Percentiles rank a stretch among this genome's conserved stretches.
Evolutionary conservation across 1,140 invertebrate species (phyloP).

Genomic region (Drosophila auraria): DNA sequence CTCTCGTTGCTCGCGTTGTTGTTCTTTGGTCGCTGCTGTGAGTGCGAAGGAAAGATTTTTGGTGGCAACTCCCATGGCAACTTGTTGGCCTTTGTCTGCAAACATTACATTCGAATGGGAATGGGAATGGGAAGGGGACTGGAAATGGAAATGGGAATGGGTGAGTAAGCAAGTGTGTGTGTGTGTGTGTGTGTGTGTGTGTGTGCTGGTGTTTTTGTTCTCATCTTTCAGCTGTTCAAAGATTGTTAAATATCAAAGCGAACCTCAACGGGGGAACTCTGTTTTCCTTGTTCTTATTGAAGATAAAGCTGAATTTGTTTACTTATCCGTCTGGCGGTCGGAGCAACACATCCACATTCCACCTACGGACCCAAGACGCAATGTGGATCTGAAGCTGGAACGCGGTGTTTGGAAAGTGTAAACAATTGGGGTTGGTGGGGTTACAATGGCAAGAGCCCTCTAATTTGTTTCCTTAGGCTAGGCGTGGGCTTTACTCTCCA

Average conservation of each 20-base stretch:
- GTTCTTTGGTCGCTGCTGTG: conserved; percentile 5
- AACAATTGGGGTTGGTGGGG: conserved; percentile 15
- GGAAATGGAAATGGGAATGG: conserved; percentile 20
- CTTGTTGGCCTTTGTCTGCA: conserved; percentile 64
- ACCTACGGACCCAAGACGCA: not conserved
- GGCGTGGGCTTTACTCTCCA: not conserved
- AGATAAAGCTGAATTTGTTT: conserved; percentile 53
- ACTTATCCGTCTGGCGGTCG: conserved; percentile 37
- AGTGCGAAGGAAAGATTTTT: conserved; percentile 43
- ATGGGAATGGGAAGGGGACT: not conserved
- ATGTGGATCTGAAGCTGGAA: not conserved
- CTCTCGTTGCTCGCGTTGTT: conserved; percentile 20
- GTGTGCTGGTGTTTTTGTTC: conserved; percentile 41
- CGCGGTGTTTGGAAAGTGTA: conserved; percentile 15
- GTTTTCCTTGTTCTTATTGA: conserved; percentile 47
- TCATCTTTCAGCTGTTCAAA: conserved; percentile 58
- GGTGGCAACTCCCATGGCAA: conserved; percentile 54
- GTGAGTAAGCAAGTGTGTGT: conserved; percentile 8
- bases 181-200: conserved; percentile 8
- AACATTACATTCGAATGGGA: conserved; percentile 31
- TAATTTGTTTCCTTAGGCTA: conserved; percentile 21
- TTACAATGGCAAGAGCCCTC: conserved; percentile 14
- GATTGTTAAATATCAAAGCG: conserved; percentile 55
- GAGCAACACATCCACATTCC: conserved; percentile 17
- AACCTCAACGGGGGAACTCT: conserved; percentile 42